A percentile compares a stretch with the other conserved stretches of the same genome.
Conservation (phyloP, 2,113 vertebrate species). For the Melanostigma gelatinosum region DNA sequence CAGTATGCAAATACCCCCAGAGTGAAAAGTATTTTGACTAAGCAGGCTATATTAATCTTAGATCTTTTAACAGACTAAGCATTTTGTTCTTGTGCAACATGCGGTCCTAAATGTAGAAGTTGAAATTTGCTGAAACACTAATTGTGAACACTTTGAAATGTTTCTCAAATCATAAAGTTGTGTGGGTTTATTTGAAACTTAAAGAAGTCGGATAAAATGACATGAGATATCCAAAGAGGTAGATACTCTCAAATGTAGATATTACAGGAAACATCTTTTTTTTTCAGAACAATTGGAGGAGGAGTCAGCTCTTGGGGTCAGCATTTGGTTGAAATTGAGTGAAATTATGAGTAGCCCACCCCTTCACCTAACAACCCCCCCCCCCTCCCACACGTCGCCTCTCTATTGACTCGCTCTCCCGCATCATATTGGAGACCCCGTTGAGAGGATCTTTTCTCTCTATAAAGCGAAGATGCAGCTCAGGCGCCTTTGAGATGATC, state of each 20-base stretch:
- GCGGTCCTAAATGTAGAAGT: conserved; percentile 23
- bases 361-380: conserved; percentile 68
- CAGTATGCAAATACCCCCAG: conserved; percentile 56
- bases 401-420: conserved; percentile 76
- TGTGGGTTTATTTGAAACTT: conserved; percentile 1
- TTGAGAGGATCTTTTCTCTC: conserved; percentile 82
- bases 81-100: conserved; percentile 46
- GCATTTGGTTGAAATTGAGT: conserved; percentile 79
- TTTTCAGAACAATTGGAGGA: conserved; percentile 63
- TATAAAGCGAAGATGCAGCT: conserved; percentile 85
- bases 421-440: conserved; percentile 84
- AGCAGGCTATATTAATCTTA: conserved; percentile 58
- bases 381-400: conserved; percentile 45
- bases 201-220: background rate
- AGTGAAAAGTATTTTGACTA: conserved; percentile 55
- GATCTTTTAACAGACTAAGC: conserved; percentile 73
- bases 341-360: conserved; percentile 79
- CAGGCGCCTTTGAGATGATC: conserved; percentile 81
- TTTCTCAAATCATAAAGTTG: background rate
- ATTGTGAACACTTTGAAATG: conserved; percentile 31
- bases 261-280: conserved; percentile 3
- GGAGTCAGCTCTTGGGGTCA: conserved; percentile 69
- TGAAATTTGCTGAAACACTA: conserved; percentile 59
- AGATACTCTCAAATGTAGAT: background rate
- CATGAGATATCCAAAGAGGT: background rate